phyloP scores from a whole-genome alignment of 2,888 invertebrate genomes.

The Aphelenchoides bicaudatus region DNA sequence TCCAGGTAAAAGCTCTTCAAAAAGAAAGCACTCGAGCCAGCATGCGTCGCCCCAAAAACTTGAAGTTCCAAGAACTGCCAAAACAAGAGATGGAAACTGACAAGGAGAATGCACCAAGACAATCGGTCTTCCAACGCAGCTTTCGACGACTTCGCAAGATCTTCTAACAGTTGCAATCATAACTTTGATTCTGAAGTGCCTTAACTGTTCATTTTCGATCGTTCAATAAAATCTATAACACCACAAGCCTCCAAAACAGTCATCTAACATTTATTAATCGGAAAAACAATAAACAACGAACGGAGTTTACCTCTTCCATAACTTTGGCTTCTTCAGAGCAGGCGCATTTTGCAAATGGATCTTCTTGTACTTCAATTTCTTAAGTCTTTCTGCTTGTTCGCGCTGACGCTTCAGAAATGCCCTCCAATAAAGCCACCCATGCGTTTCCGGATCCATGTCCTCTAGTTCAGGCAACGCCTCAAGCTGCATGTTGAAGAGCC shows the following conservation, averaged over 20 bases:
- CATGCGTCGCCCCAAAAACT: neutral
- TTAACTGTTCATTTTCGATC: too few species aligned
- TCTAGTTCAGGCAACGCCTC: conserved; percentile 42
- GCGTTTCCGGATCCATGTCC: conserved; percentile 51
- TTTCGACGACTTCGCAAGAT: too few species aligned
- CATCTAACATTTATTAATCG: too few species aligned
- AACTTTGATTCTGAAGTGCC: too few species aligned
- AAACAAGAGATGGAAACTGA: too few species aligned
- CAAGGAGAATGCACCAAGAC: too few species aligned
- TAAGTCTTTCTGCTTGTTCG: conserved; percentile 43
- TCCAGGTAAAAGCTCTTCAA: conserved; percentile 13
- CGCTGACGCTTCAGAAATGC: conserved; percentile 44
- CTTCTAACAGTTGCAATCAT: too few species aligned
- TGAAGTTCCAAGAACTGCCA: conserved; percentile 16
- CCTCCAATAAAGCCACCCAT: conserved; percentile 57
- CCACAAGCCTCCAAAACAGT: too few species aligned
- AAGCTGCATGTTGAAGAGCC: conserved; percentile 60
- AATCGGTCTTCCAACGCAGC: too few species aligned
- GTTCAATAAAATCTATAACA: too few species aligned
- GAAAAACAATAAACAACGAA: too few species aligned
- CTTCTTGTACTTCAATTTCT: conserved; percentile 43
- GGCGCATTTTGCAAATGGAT: conserved; percentile 39
- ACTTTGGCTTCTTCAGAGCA: neutral
- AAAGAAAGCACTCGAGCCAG: neutral
- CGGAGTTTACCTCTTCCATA: too few species aligned